Percentiles rank a stretch among this genome's conserved stretches.
phyloP scores from a whole-genome alignment of 2,113 vertebrate species.

The Cichladusa arquata region DNA sequence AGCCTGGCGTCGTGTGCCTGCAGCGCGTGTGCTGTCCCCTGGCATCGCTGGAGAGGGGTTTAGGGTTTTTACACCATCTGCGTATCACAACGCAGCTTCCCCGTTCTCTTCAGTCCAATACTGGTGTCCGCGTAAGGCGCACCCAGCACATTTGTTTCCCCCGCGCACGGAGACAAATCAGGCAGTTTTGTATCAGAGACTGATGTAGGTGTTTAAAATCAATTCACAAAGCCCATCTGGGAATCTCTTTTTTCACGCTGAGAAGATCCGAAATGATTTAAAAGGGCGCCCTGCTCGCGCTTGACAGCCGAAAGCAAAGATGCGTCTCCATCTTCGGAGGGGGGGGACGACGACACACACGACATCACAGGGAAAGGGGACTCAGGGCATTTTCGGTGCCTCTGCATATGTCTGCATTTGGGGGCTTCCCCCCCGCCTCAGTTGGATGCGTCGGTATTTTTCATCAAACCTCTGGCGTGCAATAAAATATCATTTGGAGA shows the following conservation, averaged over 20 bases:
- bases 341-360: not conserved
- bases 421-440: not conserved
- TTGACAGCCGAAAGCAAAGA: conserved; percentile 19
- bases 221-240: not conserved
- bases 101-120: not conserved
- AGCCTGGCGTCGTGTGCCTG: not conserved
- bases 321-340: not conserved
- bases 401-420: not conserved
- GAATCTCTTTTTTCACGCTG: not conserved
- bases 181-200: not conserved
- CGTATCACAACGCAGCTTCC: not conserved
- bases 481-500: conserved; percentile 64
- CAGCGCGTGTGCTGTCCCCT: not conserved
- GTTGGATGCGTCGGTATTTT: not conserved
- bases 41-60: not conserved
- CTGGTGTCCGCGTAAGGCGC: not conserved
- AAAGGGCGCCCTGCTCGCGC: not conserved
- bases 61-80: not conserved
- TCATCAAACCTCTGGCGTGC: conserved; percentile 37
- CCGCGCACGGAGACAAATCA: not conserved
- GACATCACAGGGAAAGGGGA: not conserved
- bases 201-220: not conserved
- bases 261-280: not conserved
- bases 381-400: not conserved
- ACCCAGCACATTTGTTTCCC: not conserved